Percentiles rank a stretch among this genome's conserved stretches.
Conservation (phyloP, 2,888 invertebrate genomes). For the Erynnis tages region DNA sequence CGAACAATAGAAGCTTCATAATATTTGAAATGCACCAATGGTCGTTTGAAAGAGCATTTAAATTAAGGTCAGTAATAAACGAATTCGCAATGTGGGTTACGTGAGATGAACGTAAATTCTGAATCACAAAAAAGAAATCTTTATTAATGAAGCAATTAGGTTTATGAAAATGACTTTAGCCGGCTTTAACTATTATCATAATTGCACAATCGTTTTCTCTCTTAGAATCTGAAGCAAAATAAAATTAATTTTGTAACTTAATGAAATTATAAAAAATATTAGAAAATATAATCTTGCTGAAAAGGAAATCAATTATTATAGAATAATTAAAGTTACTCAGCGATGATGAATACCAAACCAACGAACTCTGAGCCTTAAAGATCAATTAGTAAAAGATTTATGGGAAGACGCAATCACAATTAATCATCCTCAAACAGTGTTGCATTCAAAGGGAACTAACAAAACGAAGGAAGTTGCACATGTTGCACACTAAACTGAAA, state of each 20-base stretch:
- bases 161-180: neutral
- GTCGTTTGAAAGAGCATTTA: conserved; percentile 16
- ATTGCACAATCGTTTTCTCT: too few species aligned
- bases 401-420: neutral
- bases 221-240: too few species aligned
- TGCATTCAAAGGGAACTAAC: conserved; percentile 13
- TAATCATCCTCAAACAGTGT: conserved; percentile 8
- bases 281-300: too few species aligned
- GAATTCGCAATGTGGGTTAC: conserved; percentile 12
- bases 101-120: conserved; percentile 11
- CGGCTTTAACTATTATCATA: too few species aligned
- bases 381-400: conserved; percentile 14
- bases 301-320: too few species aligned
- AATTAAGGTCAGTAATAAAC: conserved; percentile 20
- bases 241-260: too few species aligned
- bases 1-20: conserved; percentile 13
- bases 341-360: neutral
- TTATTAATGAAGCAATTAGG: conserved; percentile 1
- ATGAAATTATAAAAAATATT: too few species aligned
- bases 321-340: too few species aligned
- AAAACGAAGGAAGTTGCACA: conserved; percentile 29
- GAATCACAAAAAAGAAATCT: conserved; percentile 2
- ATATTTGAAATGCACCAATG: conserved; percentile 1
- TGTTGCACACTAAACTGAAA: conserved; percentile 13
- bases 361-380: neutral